Percentiles rank a stretch among this genome's conserved stretches.
Evolutionary conservation across 2,888 invertebrate genomes (phyloP).

Genomic region (Osmoderma eremita): DNA sequence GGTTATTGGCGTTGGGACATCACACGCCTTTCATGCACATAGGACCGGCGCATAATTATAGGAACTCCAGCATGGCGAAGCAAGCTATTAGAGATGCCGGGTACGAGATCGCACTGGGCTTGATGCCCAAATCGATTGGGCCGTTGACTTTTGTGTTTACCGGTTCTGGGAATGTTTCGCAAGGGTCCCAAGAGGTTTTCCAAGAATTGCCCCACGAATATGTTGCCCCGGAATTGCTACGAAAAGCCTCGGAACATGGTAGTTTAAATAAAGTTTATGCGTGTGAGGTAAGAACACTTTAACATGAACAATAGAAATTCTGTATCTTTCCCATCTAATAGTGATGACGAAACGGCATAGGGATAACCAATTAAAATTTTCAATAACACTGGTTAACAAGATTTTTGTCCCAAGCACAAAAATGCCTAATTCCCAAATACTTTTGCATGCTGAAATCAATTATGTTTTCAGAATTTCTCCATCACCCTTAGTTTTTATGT

Average conservation of each 20-base stretch:
- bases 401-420: too few species aligned
- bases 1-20: slow-evolving; percentile 94
- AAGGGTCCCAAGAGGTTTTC: slow-evolving; percentile 90
- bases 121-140: slow-evolving; percentile 98
- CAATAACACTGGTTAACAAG: too few species aligned
- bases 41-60: slow-evolving; percentile 98
- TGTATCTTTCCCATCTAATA: too few species aligned
- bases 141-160: slow-evolving; percentile 98
- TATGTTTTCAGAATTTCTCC: too few species aligned
- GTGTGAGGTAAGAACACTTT: slow-evolving; percentile 38
- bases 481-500: too few species aligned
- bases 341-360: too few species aligned
- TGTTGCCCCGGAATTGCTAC: slow-evolving; percentile 92
- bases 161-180: slow-evolving; percentile 97
- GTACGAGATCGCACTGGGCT: slow-evolving; percentile 92
- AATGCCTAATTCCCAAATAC: too few species aligned
- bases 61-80: slow-evolving; percentile 96
- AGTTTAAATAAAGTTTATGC: slow-evolving; percentile 92
- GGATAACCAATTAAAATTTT: too few species aligned
- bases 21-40: slow-evolving; percentile 99
- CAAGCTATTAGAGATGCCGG: slow-evolving; percentile 99
- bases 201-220: slow-evolving; percentile 98
- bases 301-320: too few species aligned
- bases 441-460: too few species aligned
- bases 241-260: slow-evolving; percentile 96